Conservation (phyloP, 1,140 invertebrate genomes). For the Centruroides sculpturatus region DNA sequence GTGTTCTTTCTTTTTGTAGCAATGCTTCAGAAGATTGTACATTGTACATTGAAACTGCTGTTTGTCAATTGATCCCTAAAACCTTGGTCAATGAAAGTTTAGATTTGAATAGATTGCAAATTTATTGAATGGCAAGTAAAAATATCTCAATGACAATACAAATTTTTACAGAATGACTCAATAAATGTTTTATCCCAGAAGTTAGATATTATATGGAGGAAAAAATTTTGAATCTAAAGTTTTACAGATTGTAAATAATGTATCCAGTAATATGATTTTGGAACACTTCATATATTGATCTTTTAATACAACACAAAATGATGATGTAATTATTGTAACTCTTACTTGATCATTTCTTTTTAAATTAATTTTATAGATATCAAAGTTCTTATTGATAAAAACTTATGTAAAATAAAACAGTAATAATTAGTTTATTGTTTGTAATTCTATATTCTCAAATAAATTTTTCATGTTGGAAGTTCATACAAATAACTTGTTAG, state of each 20-base stretch:
- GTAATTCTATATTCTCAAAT: slow-evolving; percentile 6
- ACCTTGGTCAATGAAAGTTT: slow-evolving; percentile 25
- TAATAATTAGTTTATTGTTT: neutral
- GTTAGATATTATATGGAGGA: slow-evolving; percentile 4
- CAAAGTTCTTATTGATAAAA: no score
- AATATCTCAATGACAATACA: slow-evolving; percentile 28
- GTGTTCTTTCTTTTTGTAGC: slow-evolving; percentile 26
- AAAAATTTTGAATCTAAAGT: slow-evolving; percentile 7
- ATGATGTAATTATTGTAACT: no score
- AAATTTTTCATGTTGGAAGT: no score
- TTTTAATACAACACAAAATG: no score
- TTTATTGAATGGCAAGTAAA: slow-evolving; percentile 28
- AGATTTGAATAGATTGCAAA: slow-evolving; percentile 24
- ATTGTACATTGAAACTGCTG: slow-evolving; percentile 30
- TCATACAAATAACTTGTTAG: no score
- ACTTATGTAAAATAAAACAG: neutral
- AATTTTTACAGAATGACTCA: slow-evolving; percentile 28
- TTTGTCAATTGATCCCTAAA: slow-evolving; percentile 28
- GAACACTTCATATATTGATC: neutral
- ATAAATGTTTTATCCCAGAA: slow-evolving; percentile 4
- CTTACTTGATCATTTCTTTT: no score
- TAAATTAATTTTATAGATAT: no score
- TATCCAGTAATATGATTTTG: neutral
- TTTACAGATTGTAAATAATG: neutral
- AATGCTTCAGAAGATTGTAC: slow-evolving; percentile 26